phyloP scores from a whole-genome alignment of 2,113 vertebrate species.

The Lonchura striata region DNA sequence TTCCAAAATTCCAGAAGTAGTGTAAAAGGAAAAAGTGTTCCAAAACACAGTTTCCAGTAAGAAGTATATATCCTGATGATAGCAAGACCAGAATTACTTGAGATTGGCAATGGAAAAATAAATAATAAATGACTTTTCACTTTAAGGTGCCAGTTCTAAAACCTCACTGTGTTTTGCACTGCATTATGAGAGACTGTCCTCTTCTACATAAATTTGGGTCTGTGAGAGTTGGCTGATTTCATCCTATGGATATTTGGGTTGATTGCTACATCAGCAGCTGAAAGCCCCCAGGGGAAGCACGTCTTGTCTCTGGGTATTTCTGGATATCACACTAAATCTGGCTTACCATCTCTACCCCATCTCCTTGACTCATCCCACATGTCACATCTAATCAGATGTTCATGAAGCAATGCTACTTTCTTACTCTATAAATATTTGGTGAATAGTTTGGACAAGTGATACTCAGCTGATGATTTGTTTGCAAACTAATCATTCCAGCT shows the following conservation, averaged over 20 bases:
- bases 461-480: conserved; percentile 43
- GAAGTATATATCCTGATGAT: neutral
- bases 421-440: conserved; percentile 48
- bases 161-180: neutral
- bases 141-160: neutral
- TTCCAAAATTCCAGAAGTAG: neutral
- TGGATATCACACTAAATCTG: neutral
- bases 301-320: neutral
- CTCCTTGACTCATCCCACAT: neutral
- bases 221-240: neutral
- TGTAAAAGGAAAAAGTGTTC: neutral
- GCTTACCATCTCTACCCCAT: neutral
- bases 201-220: neutral
- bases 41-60: neutral
- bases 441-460: conserved; percentile 44
- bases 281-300: neutral
- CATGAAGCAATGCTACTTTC: conserved; percentile 9
- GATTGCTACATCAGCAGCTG: neutral
- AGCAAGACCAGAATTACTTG: neutral
- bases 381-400: neutral
- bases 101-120: neutral
- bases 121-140: neutral
- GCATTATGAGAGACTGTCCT: neutral
- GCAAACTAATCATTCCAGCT: conserved; percentile 43
- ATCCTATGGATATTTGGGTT: neutral